A percentile compares a stretch with the other conserved stretches of the same genome.
phyloP scores from a whole-genome alignment of 2,113 vertebrate species.

The Nerophis lumbriciformis region DNA sequence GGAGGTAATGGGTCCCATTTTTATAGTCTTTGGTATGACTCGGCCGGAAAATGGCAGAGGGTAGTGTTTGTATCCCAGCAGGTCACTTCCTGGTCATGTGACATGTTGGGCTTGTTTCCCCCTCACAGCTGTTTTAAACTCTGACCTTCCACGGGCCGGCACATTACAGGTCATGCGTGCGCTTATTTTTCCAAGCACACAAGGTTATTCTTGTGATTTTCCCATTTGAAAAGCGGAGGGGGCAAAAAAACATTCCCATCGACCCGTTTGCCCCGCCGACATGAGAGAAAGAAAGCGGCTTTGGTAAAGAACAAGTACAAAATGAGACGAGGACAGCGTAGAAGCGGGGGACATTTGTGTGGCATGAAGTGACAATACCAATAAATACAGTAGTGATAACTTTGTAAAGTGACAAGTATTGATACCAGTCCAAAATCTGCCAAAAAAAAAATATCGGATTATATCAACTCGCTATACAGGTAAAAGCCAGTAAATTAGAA shows the following conservation, averaged over 20 bases:
- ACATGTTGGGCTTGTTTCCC: constrained; percentile 8
- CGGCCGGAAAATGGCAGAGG: background rate
- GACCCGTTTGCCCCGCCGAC: background rate
- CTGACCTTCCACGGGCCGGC: constrained; percentile 16
- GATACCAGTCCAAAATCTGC: too few relatives aligned
- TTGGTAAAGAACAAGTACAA: constrained; percentile 10
- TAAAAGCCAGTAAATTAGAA: too few relatives aligned
- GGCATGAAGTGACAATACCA: too few relatives aligned
- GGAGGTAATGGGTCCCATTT: too few relatives aligned
- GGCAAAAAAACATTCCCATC: constrained; percentile 27
- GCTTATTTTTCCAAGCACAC: constrained; percentile 14
- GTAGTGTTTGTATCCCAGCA: constrained; percentile 15
- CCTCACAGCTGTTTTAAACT: constrained; percentile 27
- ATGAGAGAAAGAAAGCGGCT: constrained; percentile 62
- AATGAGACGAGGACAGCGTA: background rate
- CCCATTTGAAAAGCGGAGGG: constrained; percentile 18
- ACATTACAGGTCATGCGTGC: constrained; percentile 18
- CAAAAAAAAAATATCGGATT: too few relatives aligned
- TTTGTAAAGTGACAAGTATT: too few relatives aligned
- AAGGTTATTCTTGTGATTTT: constrained; percentile 30
- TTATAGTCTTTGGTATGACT: too few relatives aligned
- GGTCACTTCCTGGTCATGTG: constrained; percentile 8
- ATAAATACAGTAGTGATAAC: too few relatives aligned
- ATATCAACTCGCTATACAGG: too few relatives aligned
- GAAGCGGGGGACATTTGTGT: too few relatives aligned